Evolutionary conservation across 1,140 invertebrate genomes (phyloP).

Genomic region (Trissolcus basalis): DNA sequence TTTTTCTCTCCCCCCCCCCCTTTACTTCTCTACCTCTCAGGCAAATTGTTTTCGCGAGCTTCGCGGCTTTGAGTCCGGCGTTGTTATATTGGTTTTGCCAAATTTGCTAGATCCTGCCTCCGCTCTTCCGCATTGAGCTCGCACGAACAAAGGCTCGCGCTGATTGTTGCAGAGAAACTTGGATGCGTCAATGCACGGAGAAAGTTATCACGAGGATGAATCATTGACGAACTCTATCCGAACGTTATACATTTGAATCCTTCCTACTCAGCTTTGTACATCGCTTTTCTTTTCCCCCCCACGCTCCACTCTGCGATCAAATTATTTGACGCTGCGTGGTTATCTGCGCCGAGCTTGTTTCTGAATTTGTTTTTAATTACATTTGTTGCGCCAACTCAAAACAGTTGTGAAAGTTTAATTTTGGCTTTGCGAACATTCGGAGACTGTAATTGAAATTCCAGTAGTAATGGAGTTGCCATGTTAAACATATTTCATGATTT

Average conservation of each 20-base stretch:
- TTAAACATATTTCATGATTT: neutral
- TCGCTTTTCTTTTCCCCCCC: neutral
- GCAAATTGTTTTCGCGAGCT: no score
- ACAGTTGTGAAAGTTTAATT: conserved; percentile 8
- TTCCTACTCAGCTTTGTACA: conserved; percentile 10
- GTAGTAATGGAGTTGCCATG: neutral
- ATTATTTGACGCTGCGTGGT: no score
- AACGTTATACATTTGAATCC: conserved; percentile 25
- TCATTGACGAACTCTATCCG: conserved; percentile 12
- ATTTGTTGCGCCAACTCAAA: conserved; percentile 3
- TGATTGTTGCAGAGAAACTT: neutral
- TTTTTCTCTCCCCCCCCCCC: no score
- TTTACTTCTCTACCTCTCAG: no score
- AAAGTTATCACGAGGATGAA: conserved; percentile 19
- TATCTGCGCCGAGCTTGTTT: neutral
- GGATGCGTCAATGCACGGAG: conserved; percentile 19
- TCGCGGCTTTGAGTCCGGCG: no score
- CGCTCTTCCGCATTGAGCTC: no score
- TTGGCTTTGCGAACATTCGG: neutral
- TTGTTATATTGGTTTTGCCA: no score
- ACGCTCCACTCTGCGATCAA: neutral
- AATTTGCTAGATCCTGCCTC: no score
- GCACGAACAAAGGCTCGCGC: neutral
- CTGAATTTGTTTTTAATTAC: conserved; percentile 7
- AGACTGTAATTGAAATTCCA: conserved; percentile 1